Evolutionary conservation across 1,140 invertebrate species (phyloP), one percentile per base, ranked within the genome.

Genomic region (Metaphire vulgaris): DNA sequence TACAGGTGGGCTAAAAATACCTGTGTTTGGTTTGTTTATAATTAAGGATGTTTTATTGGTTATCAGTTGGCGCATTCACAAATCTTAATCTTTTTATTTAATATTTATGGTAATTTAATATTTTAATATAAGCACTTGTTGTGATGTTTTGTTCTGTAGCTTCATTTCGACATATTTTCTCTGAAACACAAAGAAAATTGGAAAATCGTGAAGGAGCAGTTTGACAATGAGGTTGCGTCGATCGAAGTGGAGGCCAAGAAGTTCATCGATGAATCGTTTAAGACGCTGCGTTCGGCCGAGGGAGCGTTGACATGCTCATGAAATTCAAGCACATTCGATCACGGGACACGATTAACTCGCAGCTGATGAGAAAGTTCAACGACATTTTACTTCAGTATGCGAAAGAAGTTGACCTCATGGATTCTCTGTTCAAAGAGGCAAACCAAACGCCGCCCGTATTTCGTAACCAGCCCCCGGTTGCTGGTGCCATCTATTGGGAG

Each of bases 261-360:
- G 75, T 94, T 95, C 78, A 93, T 96, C 69, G 92, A 95, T 83
- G 89, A 93, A 79, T 92, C 92, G 76, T 96, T 97, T 82, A 90
- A 89, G 74, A 90, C 90, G 76, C 86, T 94, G 33, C 90, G 91
- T 67, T 93, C 90, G 33, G 91, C 94, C 0, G 91, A 94, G 83
- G 89, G 91, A 69, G 92, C 93, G 0, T 87, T 95, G 88, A 91
- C 64, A 90, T 94, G 82, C 86, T 97, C 0, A 83, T 92, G 16
- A 94, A 92, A 83, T 92, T 95, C 78, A 90, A 92, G 79, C 88
- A 91, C 76, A 90, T 93, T 68, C 89, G 93, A 81, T 93, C 92
- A 0, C 86, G 93, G 6, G 86, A 89, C 64, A 87, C 90, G 0
- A 91, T 96, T 68, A 89, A 91, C 72, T 85, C 90, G 1, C 90